A percentile compares a stretch with the other conserved stretches of the same genome.
These are phyloP conservation scores for Turnix velox DNA, from an alignment of 2,113 vertebrate genomes.

Conservation along the genomic window DNA sequence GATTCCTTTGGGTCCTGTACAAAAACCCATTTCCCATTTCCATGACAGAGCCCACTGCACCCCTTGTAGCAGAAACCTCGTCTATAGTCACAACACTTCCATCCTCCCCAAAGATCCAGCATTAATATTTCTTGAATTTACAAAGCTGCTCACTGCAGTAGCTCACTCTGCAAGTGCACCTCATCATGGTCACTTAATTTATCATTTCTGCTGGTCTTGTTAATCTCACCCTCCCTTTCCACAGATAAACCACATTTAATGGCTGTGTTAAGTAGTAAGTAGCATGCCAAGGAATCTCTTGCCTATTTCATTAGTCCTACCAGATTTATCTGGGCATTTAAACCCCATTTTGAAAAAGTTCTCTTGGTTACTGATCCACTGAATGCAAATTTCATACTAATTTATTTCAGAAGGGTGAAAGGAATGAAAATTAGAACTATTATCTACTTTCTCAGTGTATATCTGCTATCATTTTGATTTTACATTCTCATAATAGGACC, in stretches of 20 bases:
- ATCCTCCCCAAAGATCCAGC: background rate
- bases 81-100: background rate
- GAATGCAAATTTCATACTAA: background rate
- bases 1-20: background rate
- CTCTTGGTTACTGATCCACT: background rate
- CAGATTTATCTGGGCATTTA: background rate
- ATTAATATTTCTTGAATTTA: background rate
- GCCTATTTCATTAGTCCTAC: background rate
- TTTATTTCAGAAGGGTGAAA: background rate
- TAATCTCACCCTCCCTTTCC: background rate
- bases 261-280: background rate
- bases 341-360: background rate
- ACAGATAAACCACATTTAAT: constrained; percentile 36
- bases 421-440: background rate
- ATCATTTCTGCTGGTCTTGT: background rate
- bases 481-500: background rate
- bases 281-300: background rate
- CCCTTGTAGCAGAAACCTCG: background rate
- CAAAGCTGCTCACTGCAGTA: background rate
- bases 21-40: background rate
- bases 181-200: background rate
- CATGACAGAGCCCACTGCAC: background rate
- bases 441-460: background rate
- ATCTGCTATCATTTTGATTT: background rate
- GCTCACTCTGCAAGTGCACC: background rate